Percentiles rank a stretch among this genome's conserved stretches.
Conservation (phyloP, 2,888 invertebrate genomes). For the Thecocarcelia acutangulata region DNA sequence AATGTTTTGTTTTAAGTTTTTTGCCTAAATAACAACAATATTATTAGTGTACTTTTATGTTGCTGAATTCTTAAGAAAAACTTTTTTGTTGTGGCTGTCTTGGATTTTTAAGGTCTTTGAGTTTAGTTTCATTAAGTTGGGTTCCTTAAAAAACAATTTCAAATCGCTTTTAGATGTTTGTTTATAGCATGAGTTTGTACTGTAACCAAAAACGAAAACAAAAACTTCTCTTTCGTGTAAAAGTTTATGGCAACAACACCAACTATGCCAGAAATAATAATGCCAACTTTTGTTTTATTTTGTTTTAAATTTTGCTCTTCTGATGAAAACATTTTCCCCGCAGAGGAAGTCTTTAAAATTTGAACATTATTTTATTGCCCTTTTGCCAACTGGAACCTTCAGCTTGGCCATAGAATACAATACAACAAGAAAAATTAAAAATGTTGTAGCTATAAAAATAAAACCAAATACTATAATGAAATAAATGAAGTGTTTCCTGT, state of each 20-base stretch:
- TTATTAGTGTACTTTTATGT: conserved; percentile 26
- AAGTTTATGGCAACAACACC: conserved; percentile 8
- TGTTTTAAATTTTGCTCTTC: conserved; percentile 47
- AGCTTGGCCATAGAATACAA: conserved; percentile 15
- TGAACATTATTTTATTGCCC: conserved; percentile 64
- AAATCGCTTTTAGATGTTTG: conserved; percentile 40
- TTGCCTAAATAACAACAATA: conserved; percentile 53
- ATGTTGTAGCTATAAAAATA: conserved; percentile 13
- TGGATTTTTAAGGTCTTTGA: conserved; percentile 45
- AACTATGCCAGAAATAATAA: conserved; percentile 20
- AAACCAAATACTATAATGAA: conserved; percentile 55
- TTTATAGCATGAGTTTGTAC: conserved; percentile 32
- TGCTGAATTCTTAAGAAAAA: conserved; percentile 28
- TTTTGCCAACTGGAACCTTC: conserved; percentile 22
- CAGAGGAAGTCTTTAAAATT: conserved; percentile 62
- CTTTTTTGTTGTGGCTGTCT: conserved; percentile 8
- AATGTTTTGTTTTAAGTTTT: conserved; percentile 6
- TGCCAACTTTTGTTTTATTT: conserved; percentile 50
- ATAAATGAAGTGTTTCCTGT: conserved; percentile 68
- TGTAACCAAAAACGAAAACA: not conserved
- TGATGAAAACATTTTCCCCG: conserved; percentile 57
- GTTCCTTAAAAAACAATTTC: conserved; percentile 34
- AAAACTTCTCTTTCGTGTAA: conserved; percentile 19
- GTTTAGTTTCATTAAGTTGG: conserved; percentile 40
- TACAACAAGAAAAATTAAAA: conserved; percentile 37